A percentile compares a stretch with the other conserved stretches of the same genome.
Evolutionary conservation across 2,113 vertebrate species (phyloP).

Genomic region (Crotalus horridus): DNA sequence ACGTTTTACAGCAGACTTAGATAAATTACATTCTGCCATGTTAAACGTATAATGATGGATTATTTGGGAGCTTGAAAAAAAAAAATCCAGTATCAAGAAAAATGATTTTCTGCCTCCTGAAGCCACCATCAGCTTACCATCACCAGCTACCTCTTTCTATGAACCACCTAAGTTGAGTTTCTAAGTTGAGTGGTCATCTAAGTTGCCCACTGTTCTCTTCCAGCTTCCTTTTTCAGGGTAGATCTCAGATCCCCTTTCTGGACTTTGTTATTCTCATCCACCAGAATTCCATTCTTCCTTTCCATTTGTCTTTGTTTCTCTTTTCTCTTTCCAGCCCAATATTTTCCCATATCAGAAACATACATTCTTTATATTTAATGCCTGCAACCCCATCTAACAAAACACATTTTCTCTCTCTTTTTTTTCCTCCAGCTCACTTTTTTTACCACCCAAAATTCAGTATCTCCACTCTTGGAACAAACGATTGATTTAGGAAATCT

Average conservation of each 20-base stretch:
- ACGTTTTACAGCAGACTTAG: background rate
- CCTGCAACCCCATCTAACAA: background rate
- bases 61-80: too few species aligned
- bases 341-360: background rate
- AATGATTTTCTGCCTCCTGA: background rate
- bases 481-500: background rate
- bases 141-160: background rate
- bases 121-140: background rate
- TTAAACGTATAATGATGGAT: background rate
- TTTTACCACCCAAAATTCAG: background rate
- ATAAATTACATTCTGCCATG: background rate
- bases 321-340: background rate
- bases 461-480: background rate
- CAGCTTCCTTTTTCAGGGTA: background rate
- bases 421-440: background rate
- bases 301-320: background rate
- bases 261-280: background rate
- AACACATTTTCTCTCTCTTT: background rate
- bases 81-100: background rate
- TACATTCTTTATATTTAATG: background rate
- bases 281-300: background rate
- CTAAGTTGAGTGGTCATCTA: background rate
- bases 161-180: background rate
- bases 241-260: background rate
- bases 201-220: background rate